A percentile compares a stretch with the other conserved stretches of the same genome.
Evolutionary conservation across 2,888 invertebrate genomes (phyloP).

Genomic region (Eristalis tenax): DNA sequence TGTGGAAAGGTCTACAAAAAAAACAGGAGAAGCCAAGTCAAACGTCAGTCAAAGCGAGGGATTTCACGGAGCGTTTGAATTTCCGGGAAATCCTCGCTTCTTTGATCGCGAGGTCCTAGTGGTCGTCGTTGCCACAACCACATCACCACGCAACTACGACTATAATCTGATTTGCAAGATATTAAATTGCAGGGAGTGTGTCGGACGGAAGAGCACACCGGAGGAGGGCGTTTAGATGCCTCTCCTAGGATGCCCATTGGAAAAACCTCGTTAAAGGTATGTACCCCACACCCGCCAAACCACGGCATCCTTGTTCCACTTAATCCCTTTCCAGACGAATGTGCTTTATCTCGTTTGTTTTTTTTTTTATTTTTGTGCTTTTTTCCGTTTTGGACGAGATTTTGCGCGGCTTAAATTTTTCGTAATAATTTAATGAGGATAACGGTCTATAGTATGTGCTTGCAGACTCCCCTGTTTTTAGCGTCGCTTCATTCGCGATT

Average conservation of each 20-base stretch:
- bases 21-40: slow-evolving; percentile 5
- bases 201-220: not conserved
- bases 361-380: too few species aligned
- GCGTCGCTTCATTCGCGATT: not conserved
- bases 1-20: not conserved
- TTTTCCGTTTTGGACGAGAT: not conserved
- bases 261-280: slow-evolving; percentile 57
- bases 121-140: not conserved
- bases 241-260: slow-evolving; percentile 65
- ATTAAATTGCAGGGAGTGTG: not conserved
- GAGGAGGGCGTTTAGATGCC: slow-evolving; percentile 44
- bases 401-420: not conserved
- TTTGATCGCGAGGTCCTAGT: slow-evolving; percentile 3
- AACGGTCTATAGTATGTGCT: not conserved
- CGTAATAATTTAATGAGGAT: not conserved
- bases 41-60: slow-evolving; percentile 17
- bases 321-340: slow-evolving; percentile 31
- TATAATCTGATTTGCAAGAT: not conserved
- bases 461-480: not conserved
- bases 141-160: slow-evolving; percentile 6
- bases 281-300: slow-evolving; percentile 1
- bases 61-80: not conserved
- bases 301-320: not conserved
- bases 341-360: slow-evolving; percentile 43
- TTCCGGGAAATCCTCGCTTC: not conserved